Evolutionary conservation across 1,140 invertebrate genomes (phyloP), one percentile per base, ranked within the genome.

Genomic region (Laupala kohalensis): DNA sequence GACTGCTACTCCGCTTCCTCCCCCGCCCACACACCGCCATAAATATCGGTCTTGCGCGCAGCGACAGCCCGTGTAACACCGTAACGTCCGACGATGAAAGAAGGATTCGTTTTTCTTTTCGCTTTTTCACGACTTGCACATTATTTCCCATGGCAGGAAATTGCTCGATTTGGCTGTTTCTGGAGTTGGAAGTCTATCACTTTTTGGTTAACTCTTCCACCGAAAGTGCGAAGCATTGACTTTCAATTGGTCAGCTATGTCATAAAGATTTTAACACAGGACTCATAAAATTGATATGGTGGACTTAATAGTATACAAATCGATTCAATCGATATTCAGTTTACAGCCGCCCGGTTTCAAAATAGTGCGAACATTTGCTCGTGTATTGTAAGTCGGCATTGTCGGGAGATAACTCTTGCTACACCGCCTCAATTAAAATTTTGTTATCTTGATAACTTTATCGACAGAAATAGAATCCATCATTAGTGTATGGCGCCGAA

Each of bases 1-100:
- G 70, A 64, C 74, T 74, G 74, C 76, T 75, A 73, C 75, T 75
- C 78, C 70, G 64, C 69, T 53, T 67, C 25, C 30, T 29, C 28
- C 68, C 29, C 30, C 19, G 26, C 25, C 68, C 64, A 64, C 30
- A 9, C 66, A 12, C 24, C 28, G 24, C 25, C 25, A 69, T 76
- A 73, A 77, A 74, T 77, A 77, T 75, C 74, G 73, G 64, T 62
- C 69, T 74, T 23, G 67, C n/a, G 67, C n/a, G 26, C 25, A 27
- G 37, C 37, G 37, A 53, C 37, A 53, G 37, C 37, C 37, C 37
- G 37, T 53, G 37, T 53, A 53, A 53, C 37, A 19, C 37, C 37
- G 37, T 53, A 53, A 53, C 37, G 37, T 9, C 37, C 9, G 9
- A 9, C 37, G 37, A 13, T 53, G 37, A 53, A 53, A 53, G 37